Base-by-base conservation (phyloP, 2,888 invertebrate species). In the Gymnoscelis rufifasciata region DNA sequence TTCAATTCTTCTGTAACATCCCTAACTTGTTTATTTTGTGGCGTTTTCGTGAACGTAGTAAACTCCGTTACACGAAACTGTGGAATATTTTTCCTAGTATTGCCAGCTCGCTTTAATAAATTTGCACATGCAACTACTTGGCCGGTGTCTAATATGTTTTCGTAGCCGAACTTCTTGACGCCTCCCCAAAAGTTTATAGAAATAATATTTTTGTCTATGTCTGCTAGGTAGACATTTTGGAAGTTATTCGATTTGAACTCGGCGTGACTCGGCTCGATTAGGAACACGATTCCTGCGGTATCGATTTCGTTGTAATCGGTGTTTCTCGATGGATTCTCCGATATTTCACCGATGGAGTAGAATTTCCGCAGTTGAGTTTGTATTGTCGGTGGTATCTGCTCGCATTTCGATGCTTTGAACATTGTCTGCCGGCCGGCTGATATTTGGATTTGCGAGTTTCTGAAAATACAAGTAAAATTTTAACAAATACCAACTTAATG, bases 231-330 rank as follows among this genome's bases (percentile, higher is more conserved):
- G 0, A 92, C 75, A 47, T 90, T 89, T 74, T 93, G 92, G 43
- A 83, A 84, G 45, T 75, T 71, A 49, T 52, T 65, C 26, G 71
- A 69, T 41, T 81, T 73, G 41, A 83, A 81, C 8, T 83, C 81
- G 47, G 74, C 66, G 14, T 77, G 80, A 15, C 83, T 69, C 14
- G 89, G 86, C 52, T 89, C 90, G 27, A 92, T 81, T 45, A 83
- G 74, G 14, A 93, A 86, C 28, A 95, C 88, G 1, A 94, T 61
- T 1, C 95, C 95, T 3, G 92, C 90, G 7, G 92, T 91, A 75
- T 95, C 95, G 53, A 94, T 88, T 86, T 95, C 95, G 51, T 91
- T 90, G 64, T 91, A 92, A 36, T 80, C 72, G 12, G 76, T 78
- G 3, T 50, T 44, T 42, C 67, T 59, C 0, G 55, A 47, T 0